Evolutionary conservation across 1,140 invertebrate genomes (phyloP).

Genomic region (Lepidostoma basale): DNA sequence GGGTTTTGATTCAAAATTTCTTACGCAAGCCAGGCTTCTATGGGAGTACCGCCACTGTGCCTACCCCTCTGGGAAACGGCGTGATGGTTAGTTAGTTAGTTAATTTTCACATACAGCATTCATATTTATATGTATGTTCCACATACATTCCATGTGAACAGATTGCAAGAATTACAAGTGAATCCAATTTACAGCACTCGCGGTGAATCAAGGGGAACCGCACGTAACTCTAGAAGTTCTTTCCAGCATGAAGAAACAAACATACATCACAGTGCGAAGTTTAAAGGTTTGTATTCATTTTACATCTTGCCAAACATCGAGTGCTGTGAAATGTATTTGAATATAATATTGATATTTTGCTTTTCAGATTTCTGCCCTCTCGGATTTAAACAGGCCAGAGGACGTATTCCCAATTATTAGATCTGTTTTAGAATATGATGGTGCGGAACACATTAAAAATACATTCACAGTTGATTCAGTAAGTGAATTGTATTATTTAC

Average conservation of each 20-base stretch:
- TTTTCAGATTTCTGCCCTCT: constrained; percentile 62
- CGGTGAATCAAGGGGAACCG: constrained; percentile 71
- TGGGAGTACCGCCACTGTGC: no score
- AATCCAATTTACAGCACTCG: constrained; percentile 66
- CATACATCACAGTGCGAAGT: constrained; percentile 72
- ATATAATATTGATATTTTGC: background rate
- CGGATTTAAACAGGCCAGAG: constrained; percentile 66
- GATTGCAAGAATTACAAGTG: no score
- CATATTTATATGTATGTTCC: no score
- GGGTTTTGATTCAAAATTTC: no score
- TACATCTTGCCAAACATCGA: background rate
- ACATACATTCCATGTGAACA: no score
- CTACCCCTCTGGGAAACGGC: no score
- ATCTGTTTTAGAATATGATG: constrained; percentile 63
- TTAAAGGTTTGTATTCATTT: constrained; percentile 62
- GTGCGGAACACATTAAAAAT: constrained; percentile 56
- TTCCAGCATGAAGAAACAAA: constrained; percentile 55
- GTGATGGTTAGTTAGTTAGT: no score
- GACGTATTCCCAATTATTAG: constrained; percentile 69
- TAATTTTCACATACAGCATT: no score
- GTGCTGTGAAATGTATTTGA: background rate
- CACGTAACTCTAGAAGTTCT: constrained; percentile 72
- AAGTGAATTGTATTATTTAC: constrained; percentile 33
- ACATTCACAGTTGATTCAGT: constrained; percentile 60
- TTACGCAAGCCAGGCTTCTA: no score